phyloP scores from a whole-genome alignment of 1,140 invertebrate genomes.

The Heterodera schachtii region DNA sequence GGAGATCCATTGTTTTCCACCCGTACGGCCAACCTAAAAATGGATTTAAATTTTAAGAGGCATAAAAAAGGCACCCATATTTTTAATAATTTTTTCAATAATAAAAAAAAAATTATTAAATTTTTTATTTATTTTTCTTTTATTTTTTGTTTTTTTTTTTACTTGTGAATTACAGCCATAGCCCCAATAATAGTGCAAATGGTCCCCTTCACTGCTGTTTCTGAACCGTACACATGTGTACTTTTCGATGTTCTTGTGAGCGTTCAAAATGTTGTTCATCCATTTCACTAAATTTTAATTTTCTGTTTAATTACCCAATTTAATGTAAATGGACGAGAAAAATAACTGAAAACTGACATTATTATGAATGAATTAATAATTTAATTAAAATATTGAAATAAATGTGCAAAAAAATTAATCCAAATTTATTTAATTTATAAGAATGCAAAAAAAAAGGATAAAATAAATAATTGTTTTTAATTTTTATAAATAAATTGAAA shows the following conservation, averaged over 20 bases:
- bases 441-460: too few species aligned
- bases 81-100: too few species aligned
- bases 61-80: too few species aligned
- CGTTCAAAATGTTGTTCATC: slow-evolving; percentile 33
- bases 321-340: neutral
- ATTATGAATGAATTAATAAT: too few species aligned
- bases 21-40: slow-evolving; percentile 10
- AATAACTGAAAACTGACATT: too few species aligned
- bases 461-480: too few species aligned
- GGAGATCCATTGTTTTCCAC: slow-evolving; percentile 25
- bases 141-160: neutral
- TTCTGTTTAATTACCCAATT: neutral
- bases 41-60: neutral
- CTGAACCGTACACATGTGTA: slow-evolving; percentile 24
- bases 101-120: too few species aligned
- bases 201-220: slow-evolving; percentile 27
- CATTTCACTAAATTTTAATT: slow-evolving; percentile 11
- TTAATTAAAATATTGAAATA: too few species aligned
- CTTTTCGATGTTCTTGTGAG: slow-evolving; percentile 30
- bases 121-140: too few species aligned
- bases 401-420: too few species aligned
- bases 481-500: too few species aligned
- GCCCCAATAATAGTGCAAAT: slow-evolving; percentile 31
- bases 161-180: slow-evolving; percentile 24
- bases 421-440: too few species aligned